Evolutionary conservation across 2,113 vertebrate species (phyloP).

Genomic region (Dicaeum eximium): DNA sequence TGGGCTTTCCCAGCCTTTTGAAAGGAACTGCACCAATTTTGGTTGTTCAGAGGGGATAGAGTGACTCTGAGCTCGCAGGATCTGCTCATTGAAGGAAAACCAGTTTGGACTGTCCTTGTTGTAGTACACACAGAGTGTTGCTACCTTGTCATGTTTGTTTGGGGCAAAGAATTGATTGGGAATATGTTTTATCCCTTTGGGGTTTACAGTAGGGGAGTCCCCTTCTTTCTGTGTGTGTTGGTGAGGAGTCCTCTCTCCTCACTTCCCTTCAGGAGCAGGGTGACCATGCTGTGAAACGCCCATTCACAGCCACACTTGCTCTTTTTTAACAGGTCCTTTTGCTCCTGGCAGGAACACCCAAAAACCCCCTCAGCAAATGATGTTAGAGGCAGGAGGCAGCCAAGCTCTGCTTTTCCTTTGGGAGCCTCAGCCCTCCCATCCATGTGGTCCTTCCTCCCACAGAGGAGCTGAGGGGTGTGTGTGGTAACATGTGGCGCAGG

Average conservation of each 20-base stretch:
- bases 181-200: background rate
- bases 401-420: background rate
- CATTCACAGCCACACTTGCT: slow-evolving; percentile 32
- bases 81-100: background rate
- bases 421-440: background rate
- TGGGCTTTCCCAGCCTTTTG: background rate
- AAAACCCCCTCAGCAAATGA: background rate
- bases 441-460: background rate
- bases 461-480: background rate
- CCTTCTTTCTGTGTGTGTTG: background rate
- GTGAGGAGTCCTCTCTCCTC: background rate
- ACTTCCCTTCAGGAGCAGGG: background rate
- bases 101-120: background rate
- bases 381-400: background rate
- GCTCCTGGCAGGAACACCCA: slow-evolving; percentile 27
- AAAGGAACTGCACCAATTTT: background rate
- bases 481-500: background rate
- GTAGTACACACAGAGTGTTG: background rate
- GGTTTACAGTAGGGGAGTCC: background rate
- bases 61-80: background rate
- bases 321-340: slow-evolving; percentile 40
- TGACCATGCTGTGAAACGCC: background rate
- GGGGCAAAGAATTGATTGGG: background rate
- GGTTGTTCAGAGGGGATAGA: background rate
- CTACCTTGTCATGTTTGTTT: fast-evolving